Base-by-base conservation (phyloP, 2,888 invertebrate genomes). In the Thalpophila matura region DNA sequence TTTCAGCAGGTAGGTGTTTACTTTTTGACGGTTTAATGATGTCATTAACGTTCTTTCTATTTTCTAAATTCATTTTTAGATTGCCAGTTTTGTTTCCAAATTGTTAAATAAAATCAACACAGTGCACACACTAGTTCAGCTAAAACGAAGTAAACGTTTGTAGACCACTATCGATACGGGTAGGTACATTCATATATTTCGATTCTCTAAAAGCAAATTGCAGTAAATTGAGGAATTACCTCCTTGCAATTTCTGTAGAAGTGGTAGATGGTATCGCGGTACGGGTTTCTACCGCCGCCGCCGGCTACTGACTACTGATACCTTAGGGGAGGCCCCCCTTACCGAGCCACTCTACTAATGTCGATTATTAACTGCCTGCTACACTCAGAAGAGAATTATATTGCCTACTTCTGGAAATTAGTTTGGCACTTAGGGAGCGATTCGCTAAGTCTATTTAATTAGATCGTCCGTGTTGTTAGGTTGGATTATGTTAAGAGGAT, bases 151-250 rank as follows among this genome's bases (percentile, higher is more conserved):
- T 22, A 20, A 38, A 35, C 65, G 27, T 69, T 62, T 56, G 40
- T 33, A 33, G 33, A 59, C 33, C 46, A 50, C 46, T 35, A 26
- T 47, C 18, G 49, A 40, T 33, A 65, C n/a, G n/a, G n/a, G 18
- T 10, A n/a, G 12, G 53, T 58, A 50, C 49, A 63, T 70, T 69
- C 68, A 74, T 80, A 74, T 80, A 78, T 78, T 70, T 67, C 76
- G 79, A 79, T 83, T 81, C 63, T 80, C 79, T 86, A 82, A 86
- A 84, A 84, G 86, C 86, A 83, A 87, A 87, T 86, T 87, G 85
- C 80, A 81, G 85, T 83, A 80, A 86, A 89, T 86, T 85, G 85
- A 84, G 83, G 85, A 81, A 81, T 85, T 79, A 83, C 81, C 71
- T 81, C 65, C 74, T 80, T 80, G 84, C 82, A 84, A 86, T 86